Conservation (phyloP, 2,888 invertebrate species). For the Julus scanicus region DNA sequence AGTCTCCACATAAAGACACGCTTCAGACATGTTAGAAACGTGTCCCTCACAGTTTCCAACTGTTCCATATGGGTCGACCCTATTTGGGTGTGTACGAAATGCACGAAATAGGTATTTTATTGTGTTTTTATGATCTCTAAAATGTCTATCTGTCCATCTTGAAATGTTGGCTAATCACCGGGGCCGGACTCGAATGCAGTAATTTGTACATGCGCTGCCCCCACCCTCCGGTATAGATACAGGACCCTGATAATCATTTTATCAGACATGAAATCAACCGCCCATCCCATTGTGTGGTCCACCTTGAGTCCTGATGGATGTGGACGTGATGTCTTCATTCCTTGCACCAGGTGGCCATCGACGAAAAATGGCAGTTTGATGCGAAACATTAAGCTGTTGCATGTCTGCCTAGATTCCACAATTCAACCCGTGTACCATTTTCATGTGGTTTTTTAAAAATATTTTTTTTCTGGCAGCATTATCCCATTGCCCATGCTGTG, state of each 20-base stretch:
- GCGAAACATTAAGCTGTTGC: neutral
- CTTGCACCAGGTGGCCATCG: conserved; percentile 6
- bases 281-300: conserved; percentile 24
- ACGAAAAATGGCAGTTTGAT: conserved; percentile 14
- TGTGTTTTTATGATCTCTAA: conserved; percentile 21
- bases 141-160: conserved; percentile 2
- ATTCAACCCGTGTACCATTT: neutral
- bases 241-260: conserved; percentile 20
- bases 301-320: neutral
- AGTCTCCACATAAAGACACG: no score
- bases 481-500: conserved; percentile 35
- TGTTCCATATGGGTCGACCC: neutral
- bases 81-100: neutral
- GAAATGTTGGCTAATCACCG: neutral
- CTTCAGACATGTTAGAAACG: no score
- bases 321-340: conserved; percentile 21
- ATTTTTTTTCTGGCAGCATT: neutral
- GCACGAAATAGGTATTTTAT: neutral
- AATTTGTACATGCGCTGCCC: neutral
- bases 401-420: neutral
- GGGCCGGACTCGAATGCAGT: neutral
- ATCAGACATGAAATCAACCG: neutral
- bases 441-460: neutral
- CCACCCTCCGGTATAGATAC: neutral
- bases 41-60: neutral